Percentiles rank a stretch among this genome's conserved stretches.
Evolutionary conservation across 2,888 invertebrate genomes (phyloP).

Genomic region (Scaptomyza cyrtandrae): DNA sequence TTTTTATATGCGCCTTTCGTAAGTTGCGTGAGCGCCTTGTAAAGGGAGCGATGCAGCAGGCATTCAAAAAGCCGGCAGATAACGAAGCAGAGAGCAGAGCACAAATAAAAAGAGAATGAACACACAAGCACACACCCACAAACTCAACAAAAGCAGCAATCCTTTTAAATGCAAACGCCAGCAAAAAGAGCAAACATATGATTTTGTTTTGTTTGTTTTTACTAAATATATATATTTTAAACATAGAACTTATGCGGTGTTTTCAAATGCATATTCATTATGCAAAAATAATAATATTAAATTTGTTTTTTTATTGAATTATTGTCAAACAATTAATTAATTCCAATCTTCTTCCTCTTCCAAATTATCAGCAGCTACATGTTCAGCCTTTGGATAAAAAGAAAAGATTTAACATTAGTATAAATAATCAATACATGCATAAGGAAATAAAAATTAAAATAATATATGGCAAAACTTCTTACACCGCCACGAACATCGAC

Average conservation of each 20-base stretch:
- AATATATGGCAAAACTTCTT: constrained; percentile 30
- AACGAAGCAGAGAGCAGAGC: constrained; percentile 21
- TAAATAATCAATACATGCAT: no score
- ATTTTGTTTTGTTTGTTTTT: constrained; percentile 11
- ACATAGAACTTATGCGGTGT: no score
- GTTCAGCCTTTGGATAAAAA: constrained; percentile 7
- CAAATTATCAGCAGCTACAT: constrained; percentile 44
- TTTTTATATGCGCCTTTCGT: constrained; percentile 44
- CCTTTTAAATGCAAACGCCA: background rate
- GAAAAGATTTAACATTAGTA: constrained; percentile 9
- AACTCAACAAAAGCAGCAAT: constrained; percentile 5
- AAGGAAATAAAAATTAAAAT: no score
- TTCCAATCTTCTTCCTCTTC: constrained; percentile 74
- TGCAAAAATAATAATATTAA: background rate
- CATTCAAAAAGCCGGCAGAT: constrained; percentile 64
- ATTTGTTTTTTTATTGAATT: background rate
- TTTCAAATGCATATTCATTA: background rate
- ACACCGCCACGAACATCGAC: constrained; percentile 86
- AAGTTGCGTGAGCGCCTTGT: constrained; percentile 3
- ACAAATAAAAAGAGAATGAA: constrained; percentile 24
- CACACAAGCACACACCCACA: background rate
- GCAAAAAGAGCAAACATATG: constrained; percentile 49
- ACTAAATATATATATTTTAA: no score
- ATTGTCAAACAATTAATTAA: background rate
- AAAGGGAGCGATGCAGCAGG: constrained; percentile 25